Evolutionary conservation across 2,888 invertebrate species (phyloP).

Genomic region (Drosophila phalerata): DNA sequence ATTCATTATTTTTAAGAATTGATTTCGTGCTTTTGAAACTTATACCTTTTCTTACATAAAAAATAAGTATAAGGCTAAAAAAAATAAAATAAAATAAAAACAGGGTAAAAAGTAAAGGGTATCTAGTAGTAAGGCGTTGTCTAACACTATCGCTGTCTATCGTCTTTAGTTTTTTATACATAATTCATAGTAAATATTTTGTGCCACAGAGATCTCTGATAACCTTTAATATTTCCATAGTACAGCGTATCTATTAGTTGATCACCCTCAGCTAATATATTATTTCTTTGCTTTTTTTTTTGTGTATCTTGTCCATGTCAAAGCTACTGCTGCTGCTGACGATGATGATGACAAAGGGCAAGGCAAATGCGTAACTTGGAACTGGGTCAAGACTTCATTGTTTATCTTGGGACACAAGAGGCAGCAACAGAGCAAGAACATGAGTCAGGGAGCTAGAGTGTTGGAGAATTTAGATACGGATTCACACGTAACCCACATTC

Average conservation of each 20-base stretch:
- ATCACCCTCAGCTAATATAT: neutral
- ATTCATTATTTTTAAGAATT: too few relatives aligned
- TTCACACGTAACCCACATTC: constrained; percentile 49
- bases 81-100: too few relatives aligned
- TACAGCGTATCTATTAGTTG: constrained; percentile 10
- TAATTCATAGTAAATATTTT: neutral
- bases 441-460: neutral
- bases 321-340: constrained; percentile 38
- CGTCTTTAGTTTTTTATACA: neutral
- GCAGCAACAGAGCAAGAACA: constrained; percentile 1
- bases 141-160: too few relatives aligned
- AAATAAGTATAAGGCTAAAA: too few relatives aligned
- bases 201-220: neutral
- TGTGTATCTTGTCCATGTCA: constrained; percentile 39
- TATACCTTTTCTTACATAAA: too few relatives aligned
- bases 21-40: too few relatives aligned
- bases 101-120: neutral
- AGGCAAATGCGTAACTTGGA: constrained; percentile 54
- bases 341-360: constrained; percentile 71
- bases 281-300: constrained; percentile 5
- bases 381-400: constrained; percentile 75
- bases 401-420: constrained; percentile 64
- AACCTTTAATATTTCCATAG: neutral
- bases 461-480: neutral
- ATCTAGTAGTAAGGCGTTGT: neutral